A percentile compares a stretch with the other conserved stretches of the same genome.
phyloP scores from a whole-genome alignment of 2,113 vertebrate species.

The Emydocephalus ijimae region DNA sequence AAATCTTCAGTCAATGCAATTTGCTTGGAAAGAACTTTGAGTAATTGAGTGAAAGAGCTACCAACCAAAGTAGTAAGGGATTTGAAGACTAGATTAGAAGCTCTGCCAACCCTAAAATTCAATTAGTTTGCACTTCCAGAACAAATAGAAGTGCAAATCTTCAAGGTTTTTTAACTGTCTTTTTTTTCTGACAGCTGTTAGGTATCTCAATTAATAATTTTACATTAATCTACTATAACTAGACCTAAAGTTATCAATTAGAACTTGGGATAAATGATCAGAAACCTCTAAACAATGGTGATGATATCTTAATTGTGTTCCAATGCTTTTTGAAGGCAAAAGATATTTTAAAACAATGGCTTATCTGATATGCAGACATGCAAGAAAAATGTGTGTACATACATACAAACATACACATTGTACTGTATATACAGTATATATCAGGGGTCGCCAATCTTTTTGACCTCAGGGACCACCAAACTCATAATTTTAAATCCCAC shows the following conservation, averaged over 20 bases:
- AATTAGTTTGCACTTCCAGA: not conserved
- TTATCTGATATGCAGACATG: not conserved
- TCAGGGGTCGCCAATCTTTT: no score
- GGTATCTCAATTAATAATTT: not conserved
- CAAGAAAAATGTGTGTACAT: not conserved
- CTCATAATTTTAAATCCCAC: no score
- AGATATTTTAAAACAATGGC: not conserved
- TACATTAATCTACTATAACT: not conserved
- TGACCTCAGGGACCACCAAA: no score
- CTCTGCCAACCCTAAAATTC: slow-evolving; percentile 11
- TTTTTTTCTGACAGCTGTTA: not conserved
- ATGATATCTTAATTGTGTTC: not conserved
- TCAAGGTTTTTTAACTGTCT: not conserved
- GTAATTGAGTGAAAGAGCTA: slow-evolving; percentile 9
- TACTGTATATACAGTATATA: not conserved
- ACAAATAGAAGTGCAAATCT: not conserved
- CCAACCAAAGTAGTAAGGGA: not conserved
- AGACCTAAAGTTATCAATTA: not conserved
- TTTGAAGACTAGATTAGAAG: not conserved
- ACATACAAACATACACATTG: not conserved
- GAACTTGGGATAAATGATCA: not conserved
- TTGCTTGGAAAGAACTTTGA: not conserved
- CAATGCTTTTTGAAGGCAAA: not conserved
- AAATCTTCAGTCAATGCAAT: not conserved
- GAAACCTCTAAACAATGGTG: not conserved